Evolutionary conservation across 2,888 invertebrate genomes (phyloP), one percentile per base, ranked within the genome.

Genomic region (Euplagia quadripunctaria): DNA sequence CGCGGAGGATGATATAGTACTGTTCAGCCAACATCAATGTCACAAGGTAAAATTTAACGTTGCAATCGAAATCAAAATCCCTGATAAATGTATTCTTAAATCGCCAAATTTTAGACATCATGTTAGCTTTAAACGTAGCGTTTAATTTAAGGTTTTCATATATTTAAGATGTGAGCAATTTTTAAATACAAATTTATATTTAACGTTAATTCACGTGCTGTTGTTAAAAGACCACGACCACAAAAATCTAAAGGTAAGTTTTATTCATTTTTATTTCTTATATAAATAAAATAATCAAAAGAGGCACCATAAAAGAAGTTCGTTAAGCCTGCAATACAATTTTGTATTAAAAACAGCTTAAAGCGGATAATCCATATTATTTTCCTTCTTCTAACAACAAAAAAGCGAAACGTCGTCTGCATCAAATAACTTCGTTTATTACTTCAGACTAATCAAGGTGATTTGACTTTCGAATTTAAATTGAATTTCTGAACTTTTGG

Each of bases 391-490:
- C 11, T 61, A 11, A 64, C 51, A 42, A 63, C 58, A 61, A 49
- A 66, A 74, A 46, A 43, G 14, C 46, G 71, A 72, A 70, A 49
- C 42, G 20, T 41, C 70, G 20, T 49, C n/a, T n/a, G 64, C 42
- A 11, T 70, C 41, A 42, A 58, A 51, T 70, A 74, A 74, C 69
- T 73, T 72, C 31, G 64, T 75, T 80, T 74, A 68, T 73, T 70
- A 78, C 69, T 72, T 72, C n/a, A 8, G 31, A 17, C 20, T 58
- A 17, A 64, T 71, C 31, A 73, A 9, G 70, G 58, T 74, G 73
- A 69, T 52, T 61, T 58, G 41, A 72, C 64, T 65, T 14, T 11
- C 17, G 43, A 42, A 65, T 71, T 71, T 55, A 64, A 70, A 70
- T 70, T 52, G 5, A 70, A 70, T n/a, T 64, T 64, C 41, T 42